A percentile compares a stretch with the other conserved stretches of the same genome.
Evolutionary conservation across 1,140 invertebrate genomes (phyloP).

Genomic region (Nasonia vitripennis): DNA sequence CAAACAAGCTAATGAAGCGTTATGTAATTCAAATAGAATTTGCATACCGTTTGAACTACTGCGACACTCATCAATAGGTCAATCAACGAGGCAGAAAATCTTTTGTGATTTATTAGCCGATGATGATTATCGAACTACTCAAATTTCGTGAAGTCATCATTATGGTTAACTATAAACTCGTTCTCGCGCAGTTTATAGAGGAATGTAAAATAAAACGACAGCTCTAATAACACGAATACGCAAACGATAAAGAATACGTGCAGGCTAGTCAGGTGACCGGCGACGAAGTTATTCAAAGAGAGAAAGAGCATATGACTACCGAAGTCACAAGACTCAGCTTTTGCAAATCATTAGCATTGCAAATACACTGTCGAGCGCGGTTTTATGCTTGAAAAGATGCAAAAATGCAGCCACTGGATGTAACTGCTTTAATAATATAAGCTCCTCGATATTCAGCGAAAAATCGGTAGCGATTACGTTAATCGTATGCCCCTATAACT

Average conservation of each 20-base stretch:
- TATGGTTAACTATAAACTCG: too few species aligned
- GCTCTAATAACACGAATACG: neutral
- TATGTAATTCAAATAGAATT: neutral
- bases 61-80: neutral
- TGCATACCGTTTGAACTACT: neutral
- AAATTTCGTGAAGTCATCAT: too few species aligned
- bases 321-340: conserved; percentile 11
- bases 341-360: conserved; percentile 13
- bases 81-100: neutral
- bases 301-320: neutral
- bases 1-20: too few species aligned
- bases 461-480: too few species aligned
- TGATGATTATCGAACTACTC: neutral
- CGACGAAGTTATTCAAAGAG: neutral
- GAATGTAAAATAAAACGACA: neutral
- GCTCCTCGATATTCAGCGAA: too few species aligned
- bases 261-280: neutral
- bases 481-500: too few species aligned
- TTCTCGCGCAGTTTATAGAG: too few species aligned
- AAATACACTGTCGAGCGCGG: neutral
- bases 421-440: too few species aligned
- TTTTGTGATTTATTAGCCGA: neutral
- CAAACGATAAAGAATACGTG: neutral
- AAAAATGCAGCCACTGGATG: too few species aligned
- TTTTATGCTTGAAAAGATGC: too few species aligned